Conservation (phyloP, 1,140 invertebrate genomes). For the Calliphora vicina region DNA sequence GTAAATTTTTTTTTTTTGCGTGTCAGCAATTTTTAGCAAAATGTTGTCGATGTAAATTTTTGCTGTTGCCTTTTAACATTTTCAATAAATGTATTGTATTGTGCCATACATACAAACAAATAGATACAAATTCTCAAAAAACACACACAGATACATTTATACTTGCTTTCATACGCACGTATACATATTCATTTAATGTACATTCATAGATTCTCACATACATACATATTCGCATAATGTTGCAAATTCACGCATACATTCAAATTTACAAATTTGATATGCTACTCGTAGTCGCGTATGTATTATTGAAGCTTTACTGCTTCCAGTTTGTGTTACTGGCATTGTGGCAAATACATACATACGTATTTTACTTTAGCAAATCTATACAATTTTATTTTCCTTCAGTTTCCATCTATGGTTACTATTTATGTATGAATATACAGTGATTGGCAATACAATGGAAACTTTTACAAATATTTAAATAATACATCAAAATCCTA, state of each 20-base stretch:
- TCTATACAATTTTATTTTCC: background rate
- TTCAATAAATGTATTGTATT: constrained; percentile 10
- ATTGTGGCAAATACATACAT: constrained; percentile 7
- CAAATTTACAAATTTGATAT: background rate
- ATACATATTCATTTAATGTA: background rate
- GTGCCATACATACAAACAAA: background rate
- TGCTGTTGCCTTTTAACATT: constrained; percentile 15
- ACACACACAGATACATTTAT: background rate
- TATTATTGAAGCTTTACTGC: background rate
- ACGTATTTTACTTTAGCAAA: no score
- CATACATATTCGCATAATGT: background rate
- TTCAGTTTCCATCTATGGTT: background rate
- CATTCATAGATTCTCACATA: background rate
- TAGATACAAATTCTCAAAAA: background rate
- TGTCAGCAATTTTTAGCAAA: constrained; percentile 16
- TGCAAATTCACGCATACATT: background rate
- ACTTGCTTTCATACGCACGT: background rate
- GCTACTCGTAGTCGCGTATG: background rate
- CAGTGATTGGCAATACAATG: no score
- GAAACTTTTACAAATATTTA: no score
- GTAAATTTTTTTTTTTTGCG: background rate
- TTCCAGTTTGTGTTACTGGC: background rate
- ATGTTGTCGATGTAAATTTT: background rate
- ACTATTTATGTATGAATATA: background rate
- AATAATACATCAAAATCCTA: no score